Evolutionary conservation across 2,888 invertebrate species (phyloP), one percentile per base, ranked within the genome.

Genomic region (Melolontha melolontha): DNA sequence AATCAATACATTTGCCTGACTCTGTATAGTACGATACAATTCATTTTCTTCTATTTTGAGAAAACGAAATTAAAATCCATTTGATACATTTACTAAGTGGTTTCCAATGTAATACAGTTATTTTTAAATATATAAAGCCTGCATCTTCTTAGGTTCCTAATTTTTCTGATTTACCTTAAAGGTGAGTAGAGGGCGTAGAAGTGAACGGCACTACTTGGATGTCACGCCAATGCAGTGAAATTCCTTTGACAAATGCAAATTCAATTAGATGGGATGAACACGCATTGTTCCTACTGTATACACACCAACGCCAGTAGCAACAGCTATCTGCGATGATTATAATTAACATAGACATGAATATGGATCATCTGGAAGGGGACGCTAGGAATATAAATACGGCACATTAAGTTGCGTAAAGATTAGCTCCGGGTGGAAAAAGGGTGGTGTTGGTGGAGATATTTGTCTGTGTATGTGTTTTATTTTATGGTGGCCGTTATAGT

Each of bases 171-270:
- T 5, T 47, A 47, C 14, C 14, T 17, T 12, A 12, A 47, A 51
- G 7, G 27, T 29, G 17, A 8, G 10, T 10, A 49, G 14, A 17
- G 51, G 14, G 29, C 51, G 12, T 52, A 51, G 12, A 52, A 22
- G 5, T 17, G 22, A 11, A 17, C 17, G 49, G 4, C n/a, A 7
- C 16, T 8, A 22, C 22, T 34, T 34, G 34, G 8, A 14, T 59
- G 55, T 64, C 41, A 64, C 47, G 34, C 22, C 55, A 65, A 65
- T 57, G 50, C 65, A 40, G 27, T n/a, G 68, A 64, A 57, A 64
- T 68, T 64, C 49, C 64, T 57, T 68, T 68, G 64, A 68, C 51
- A 64, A 49, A 68, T 64, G 64, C 55, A 59, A 55, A 68, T 57
- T 59, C 64, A 64, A 68, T 68, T 68, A 68, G 47, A 50, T 39